Base-by-base conservation (phyloP, 2,797 vertebrate species). In the Peromyscus eremicus region DNA sequence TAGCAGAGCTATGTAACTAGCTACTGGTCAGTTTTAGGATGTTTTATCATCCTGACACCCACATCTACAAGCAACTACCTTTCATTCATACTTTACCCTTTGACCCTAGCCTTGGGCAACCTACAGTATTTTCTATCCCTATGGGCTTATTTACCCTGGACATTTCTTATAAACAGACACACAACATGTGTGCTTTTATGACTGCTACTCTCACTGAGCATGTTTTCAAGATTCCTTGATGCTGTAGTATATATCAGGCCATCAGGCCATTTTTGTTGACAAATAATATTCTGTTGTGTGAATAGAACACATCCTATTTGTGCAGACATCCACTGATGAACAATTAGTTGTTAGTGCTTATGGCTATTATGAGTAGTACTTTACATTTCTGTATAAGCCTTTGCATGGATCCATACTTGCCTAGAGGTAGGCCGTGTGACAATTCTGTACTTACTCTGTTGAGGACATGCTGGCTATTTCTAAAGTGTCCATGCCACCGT, bases 251-350 rank as follows among this genome's bases (percentile, higher is more conserved):
- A 11, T 60, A 85, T 19, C 29, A 66, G 13, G 4, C 46, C 32
- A 66, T 81, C 60, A 71, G 79, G 84, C 8, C 46, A 46, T 95
- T 92, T 95, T 89, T 64, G 60, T 95, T 93, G 32, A n/a, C 80
- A 93, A 84, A 37, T 71, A 77, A 73, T 40, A 85, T 66, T 71
- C 52, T 29, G n/a, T 34, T 40, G 4, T 27, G 21, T 76, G n/a
- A 37, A n/a, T 52, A 89, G 73, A 29, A 25, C 62, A 83, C 49
- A 62, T 68, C 34, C 64, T 77, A 89, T 73, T 77, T 86, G 32
- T 40, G 10, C 25, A 52, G 37, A 64, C 55, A 83, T 76, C 49
- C 77, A n/a, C 0, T 80, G 71, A 82, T 62, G 17, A 87, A 79
- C 3, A 57, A 75, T 13, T 17, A 32, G 37, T 27, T 89, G 13